Conservation (phyloP, 2,888 invertebrate genomes). For the Ophraella communa region DNA sequence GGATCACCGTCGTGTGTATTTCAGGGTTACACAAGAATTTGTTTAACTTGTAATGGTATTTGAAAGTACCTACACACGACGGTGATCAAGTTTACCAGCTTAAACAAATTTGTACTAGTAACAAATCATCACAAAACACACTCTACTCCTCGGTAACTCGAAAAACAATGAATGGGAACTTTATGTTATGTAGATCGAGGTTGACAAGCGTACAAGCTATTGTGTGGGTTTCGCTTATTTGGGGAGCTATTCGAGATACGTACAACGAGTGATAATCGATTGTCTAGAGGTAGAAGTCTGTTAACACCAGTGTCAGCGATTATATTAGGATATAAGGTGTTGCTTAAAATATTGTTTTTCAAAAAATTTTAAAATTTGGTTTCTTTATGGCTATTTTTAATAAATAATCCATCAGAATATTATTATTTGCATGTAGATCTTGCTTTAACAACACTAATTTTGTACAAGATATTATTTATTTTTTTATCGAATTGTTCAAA, state of each 20-base stretch:
- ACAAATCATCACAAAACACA: conserved; percentile 18
- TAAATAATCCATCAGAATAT: no score
- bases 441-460: no score
- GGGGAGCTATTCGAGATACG: background rate
- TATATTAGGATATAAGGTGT: background rate
- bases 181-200: conserved; percentile 8
- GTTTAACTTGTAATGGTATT: conserved; percentile 19
- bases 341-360: no score
- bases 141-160: conserved; percentile 16
- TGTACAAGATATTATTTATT: no score
- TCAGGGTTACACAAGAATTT: conserved; percentile 33
- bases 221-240: background rate
- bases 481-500: no score
- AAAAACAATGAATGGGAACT: conserved; percentile 25
- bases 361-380: no score
- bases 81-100: conserved; percentile 27
- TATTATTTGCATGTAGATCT: no score
- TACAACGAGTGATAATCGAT: background rate
- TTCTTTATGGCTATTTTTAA: no score
- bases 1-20: conserved; percentile 40
- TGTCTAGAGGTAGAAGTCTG: background rate
- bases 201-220: conserved; percentile 22
- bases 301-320: background rate
- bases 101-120: conserved; percentile 3
- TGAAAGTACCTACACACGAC: conserved; percentile 31